phyloP scores from a whole-genome alignment of 2,113 vertebrate species.

The Emydocephalus ijimae region DNA sequence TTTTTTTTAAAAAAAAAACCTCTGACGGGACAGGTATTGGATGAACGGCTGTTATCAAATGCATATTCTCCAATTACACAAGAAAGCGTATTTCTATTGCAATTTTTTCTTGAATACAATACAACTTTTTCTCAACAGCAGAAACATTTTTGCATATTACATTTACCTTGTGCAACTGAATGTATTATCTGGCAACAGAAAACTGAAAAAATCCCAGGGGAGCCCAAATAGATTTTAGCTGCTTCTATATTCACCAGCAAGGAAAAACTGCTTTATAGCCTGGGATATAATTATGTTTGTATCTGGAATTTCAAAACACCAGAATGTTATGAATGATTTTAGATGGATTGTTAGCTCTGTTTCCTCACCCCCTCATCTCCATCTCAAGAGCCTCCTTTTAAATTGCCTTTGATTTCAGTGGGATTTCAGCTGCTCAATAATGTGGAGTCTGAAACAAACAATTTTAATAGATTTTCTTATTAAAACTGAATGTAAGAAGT shows the following conservation, averaged over 20 bases:
- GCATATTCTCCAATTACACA: neutral
- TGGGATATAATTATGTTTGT: slow-evolving; percentile 17
- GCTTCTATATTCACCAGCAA: neutral
- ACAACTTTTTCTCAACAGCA: slow-evolving; percentile 1
- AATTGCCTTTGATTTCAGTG: neutral
- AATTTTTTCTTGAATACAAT: slow-evolving; percentile 2
- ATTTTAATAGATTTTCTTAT: neutral
- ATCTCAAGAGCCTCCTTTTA: neutral
- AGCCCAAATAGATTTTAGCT: slow-evolving; percentile 3
- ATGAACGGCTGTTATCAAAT: slow-evolving; percentile 10
- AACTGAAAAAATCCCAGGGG: neutral
- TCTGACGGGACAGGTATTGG: neutral
- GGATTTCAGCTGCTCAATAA: neutral
- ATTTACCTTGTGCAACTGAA: slow-evolving; percentile 1
- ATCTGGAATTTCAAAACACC: slow-evolving; percentile 13
- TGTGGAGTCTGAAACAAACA: neutral
- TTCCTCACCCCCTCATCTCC: neutral
- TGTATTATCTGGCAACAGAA: neutral
- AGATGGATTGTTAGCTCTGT: slow-evolving; percentile 5
- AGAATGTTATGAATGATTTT: neutral
- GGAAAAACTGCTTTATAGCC: slow-evolving; percentile 1
- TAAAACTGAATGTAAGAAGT: neutral
- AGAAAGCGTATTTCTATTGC: neutral
- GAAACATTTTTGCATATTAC: neutral
- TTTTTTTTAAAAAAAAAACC: neutral